Percentiles rank a stretch among this genome's conserved stretches.
These are phyloP conservation scores for Charaxes varanes DNA, from an alignment of 1,140 invertebrate species.

Conservation along the genomic window DNA sequence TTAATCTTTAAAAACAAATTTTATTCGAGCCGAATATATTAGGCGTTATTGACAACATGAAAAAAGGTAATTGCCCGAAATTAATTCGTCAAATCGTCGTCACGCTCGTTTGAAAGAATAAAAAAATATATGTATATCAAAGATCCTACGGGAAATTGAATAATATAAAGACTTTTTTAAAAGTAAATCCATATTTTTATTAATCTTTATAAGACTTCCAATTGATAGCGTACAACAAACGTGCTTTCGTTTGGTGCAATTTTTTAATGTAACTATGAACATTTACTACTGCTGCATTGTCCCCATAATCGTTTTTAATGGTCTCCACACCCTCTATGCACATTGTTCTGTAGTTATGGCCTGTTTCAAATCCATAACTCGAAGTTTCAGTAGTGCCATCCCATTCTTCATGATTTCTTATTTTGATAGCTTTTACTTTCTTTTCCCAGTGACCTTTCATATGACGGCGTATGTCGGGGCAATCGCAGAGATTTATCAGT, in stretches of 20 bases:
- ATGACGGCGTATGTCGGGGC: slow-evolving; percentile 46
- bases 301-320: slow-evolving; percentile 45
- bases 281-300: slow-evolving; percentile 37
- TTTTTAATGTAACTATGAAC: slow-evolving; percentile 45
- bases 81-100: too few relatives aligned
- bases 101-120: too few relatives aligned
- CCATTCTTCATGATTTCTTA: slow-evolving; percentile 53
- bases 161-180: neutral
- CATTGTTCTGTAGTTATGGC: slow-evolving; percentile 51
- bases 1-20: too few relatives aligned
- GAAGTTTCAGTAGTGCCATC: slow-evolving; percentile 50
- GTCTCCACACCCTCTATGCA: slow-evolving; percentile 46
- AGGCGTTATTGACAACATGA: too few relatives aligned
- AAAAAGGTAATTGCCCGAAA: too few relatives aligned
- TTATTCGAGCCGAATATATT: too few relatives aligned
- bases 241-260: slow-evolving; percentile 31
- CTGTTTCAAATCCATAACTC: slow-evolving; percentile 42
- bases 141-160: neutral
- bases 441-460: slow-evolving; percentile 39
- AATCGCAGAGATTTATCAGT: slow-evolving; percentile 56
- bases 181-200: too few relatives aligned
- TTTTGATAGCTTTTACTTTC: slow-evolving; percentile 31
- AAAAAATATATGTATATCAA: too few relatives aligned
- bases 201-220: slow-evolving; percentile 40
- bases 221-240: slow-evolving; percentile 41